Evolutionary conservation across 2,113 vertebrate genomes (phyloP).

Genomic region (Peucedramus taeniatus): DNA sequence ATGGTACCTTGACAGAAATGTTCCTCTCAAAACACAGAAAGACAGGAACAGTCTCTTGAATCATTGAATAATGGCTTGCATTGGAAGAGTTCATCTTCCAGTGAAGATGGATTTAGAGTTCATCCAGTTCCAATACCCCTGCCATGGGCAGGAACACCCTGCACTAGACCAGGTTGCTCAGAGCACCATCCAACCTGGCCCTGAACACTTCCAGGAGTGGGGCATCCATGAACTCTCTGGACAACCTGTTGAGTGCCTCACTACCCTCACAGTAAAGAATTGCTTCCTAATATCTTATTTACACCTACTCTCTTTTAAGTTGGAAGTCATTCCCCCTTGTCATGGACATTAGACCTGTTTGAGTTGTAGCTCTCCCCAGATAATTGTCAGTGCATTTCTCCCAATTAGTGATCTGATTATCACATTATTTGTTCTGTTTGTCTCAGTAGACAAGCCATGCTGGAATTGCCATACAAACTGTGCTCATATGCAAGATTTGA

Average conservation of each 20-base stretch:
- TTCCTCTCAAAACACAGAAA: neutral
- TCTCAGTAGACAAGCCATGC: neutral
- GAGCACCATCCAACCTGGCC: neutral
- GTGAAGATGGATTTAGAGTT: neutral
- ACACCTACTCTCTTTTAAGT: neutral
- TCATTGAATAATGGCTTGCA: accelerated
- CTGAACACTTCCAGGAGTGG: neutral
- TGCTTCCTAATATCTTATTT: neutral
- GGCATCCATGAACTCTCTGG: neutral
- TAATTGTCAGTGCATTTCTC: neutral
- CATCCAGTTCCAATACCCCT: neutral
- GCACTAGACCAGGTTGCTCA: neutral
- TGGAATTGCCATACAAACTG: neutral
- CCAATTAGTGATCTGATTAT: neutral
- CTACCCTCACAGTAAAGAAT: neutral
- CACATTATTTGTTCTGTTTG: neutral
- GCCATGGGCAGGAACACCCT: neutral
- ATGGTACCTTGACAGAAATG: neutral
- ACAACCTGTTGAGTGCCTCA: neutral
- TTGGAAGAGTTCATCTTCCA: neutral
- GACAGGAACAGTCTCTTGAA: neutral
- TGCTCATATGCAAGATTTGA: neutral
- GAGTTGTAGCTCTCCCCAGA: neutral
- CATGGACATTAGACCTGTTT: neutral
- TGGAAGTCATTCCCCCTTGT: neutral